Base-by-base conservation (phyloP, 2,113 vertebrate genomes). In the Clinocottus analis region DNA sequence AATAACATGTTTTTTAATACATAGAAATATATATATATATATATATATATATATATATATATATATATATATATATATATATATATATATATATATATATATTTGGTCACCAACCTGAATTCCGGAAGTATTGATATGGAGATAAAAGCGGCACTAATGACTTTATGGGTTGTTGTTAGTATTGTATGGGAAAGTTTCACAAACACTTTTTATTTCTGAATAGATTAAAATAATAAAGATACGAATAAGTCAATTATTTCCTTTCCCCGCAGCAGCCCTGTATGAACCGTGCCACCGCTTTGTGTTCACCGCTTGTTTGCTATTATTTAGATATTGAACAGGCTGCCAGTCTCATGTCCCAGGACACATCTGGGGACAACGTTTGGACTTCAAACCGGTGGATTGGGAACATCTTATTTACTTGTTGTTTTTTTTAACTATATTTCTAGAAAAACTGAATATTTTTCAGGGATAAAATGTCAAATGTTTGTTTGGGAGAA, bases 341-440 rank as follows among this genome's bases (percentile, higher is more conserved):
- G 10, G 21, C 33, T 45, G 70, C 53, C 69, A 72, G 7, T 62
- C 45, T 8, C 39, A 45, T 4, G 10, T 31, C 51, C 11, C 45
- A 39, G 35, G 33, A 5, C 66, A 53, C 43, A 45, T 45, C 25
- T n/a, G 47, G 29, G 72, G 60, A 80, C 58, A 72, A 0, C 45
- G 3, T n/a, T 9, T 77, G 74, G 74, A 78, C 74, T 77, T 85
- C 21, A 73, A 49, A 69, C 73, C 39, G 27, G 31, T 17, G 14
- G 19, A 74, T 33, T n/a, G 1, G 17, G 31, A 41, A 47, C 14
- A 31, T 51, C n/a, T 53, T 75, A 56, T 74, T 56, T 72, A 73
- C 63, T n/a, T 51, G 56, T 9, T 41, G 43, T 45, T 21, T 49
- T 21, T 49, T 49, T 14, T 31, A 31, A 31, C 4, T 31, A 31